Base-by-base conservation (phyloP, 2,113 vertebrate genomes). In the Monarcha castaneiventris region DNA sequence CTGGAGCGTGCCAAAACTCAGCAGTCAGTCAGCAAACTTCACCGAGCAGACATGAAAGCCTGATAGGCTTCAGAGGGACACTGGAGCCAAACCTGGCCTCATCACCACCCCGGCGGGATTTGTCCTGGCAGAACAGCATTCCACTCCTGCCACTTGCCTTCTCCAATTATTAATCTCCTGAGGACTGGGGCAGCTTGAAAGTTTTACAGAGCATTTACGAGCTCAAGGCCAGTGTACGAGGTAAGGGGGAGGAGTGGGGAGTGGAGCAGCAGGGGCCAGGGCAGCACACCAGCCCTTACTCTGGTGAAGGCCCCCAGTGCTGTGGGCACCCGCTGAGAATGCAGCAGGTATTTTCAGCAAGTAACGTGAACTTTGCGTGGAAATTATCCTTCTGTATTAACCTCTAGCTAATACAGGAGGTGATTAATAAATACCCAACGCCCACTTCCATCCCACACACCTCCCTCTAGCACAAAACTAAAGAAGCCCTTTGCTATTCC, bases 51-150 rank as follows among this genome's bases (percentile, higher is more conserved):
- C 54, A 9, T 8, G 55, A 77, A 83, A 88, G 64, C 35, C 43
- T 39, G 51, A 69, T 2, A 5, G 49, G 63, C 48, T 83, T 37
- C 64, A 56, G 51, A 66, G 58, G 61, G 55, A 88, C 43, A 39
- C 25, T 6, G 68, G 39, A 86, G 88, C 59, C 92, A 90, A 75
- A 54, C 5, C 33, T 9, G 35, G 75, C 87, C 35, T 30, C 81
- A 66, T 35, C 81, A 39, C 5, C 0, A 0, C 29, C 13, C 33
- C 0, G 0, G 84, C 0, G 1, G 72, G 87, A 59, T 61, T 80
- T 51, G 25, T 67, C 59, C 87, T 71, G 87, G 76, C 59, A 76
- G 71, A 76, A 71, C 1, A 0, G 75, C 59, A 80, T 91, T 79
- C 78, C 2, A 5, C 37, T 90, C 43, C 82, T 2, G 1, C 55